phyloP scores from a whole-genome alignment of 1,140 invertebrate species.

The Drosophila nikananu region DNA sequence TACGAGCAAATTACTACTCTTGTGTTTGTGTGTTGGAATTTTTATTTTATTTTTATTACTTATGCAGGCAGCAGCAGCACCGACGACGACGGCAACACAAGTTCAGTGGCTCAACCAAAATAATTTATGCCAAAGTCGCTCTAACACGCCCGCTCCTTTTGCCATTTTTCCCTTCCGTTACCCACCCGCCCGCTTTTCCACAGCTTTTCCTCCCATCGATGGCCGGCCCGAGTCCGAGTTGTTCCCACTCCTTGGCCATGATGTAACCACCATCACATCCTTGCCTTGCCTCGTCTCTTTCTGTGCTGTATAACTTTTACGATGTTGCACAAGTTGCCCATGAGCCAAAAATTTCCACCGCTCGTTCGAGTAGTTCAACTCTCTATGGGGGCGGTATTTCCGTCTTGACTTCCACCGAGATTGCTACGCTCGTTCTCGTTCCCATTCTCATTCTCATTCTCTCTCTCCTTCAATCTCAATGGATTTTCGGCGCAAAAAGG shows the following conservation, averaged over 20 bases:
- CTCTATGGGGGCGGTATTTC: constrained; percentile 41
- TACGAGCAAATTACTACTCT: constrained; percentile 55
- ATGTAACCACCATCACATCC: constrained; percentile 38
- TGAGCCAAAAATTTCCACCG: constrained; percentile 41
- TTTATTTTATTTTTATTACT: constrained; percentile 61
- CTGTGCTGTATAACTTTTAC: constrained; percentile 44
- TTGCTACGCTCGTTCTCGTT: constrained; percentile 16
- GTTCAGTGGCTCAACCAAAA: constrained; percentile 46
- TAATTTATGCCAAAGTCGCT: constrained; percentile 57
- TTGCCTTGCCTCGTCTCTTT: constrained; percentile 4
- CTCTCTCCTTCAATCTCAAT: neutral
- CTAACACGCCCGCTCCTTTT: constrained; percentile 14
- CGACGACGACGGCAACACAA: constrained; percentile 28
- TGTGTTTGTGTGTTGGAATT: constrained; percentile 18
- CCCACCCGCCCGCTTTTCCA: constrained; percentile 1
- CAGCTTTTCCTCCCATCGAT: constrained; percentile 28
- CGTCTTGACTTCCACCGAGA: constrained; percentile 56
- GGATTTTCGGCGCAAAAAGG: constrained; percentile 24
- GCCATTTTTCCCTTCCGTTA: constrained; percentile 11
- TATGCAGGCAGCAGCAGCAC: constrained; percentile 34
- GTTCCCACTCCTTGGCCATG: constrained; percentile 5
- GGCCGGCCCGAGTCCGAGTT: constrained; percentile 7
- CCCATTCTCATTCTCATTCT: neutral
- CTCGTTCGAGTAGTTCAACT: constrained; percentile 45
- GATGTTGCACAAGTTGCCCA: constrained; percentile 51